A percentile compares a stretch with the other conserved stretches of the same genome.
Conservation (phyloP, 2,888 invertebrate genomes). For the Pasiphila rectangulata region DNA sequence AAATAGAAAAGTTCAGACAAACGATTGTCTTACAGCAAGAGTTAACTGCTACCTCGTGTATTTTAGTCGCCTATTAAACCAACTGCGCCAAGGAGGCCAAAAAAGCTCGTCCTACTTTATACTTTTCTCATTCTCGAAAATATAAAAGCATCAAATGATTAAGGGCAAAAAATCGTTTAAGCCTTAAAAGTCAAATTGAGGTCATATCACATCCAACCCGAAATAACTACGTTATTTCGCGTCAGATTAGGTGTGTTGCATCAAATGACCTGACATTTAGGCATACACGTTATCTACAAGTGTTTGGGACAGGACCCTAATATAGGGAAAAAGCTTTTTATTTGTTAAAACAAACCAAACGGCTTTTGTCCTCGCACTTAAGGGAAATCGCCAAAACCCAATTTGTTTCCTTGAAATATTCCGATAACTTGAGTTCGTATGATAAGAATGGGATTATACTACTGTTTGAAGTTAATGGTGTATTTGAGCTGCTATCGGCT, state of each 20-base stretch:
- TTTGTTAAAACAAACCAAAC: slow-evolving; percentile 31
- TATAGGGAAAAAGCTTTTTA: slow-evolving; percentile 23
- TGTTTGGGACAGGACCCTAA: slow-evolving; percentile 33
- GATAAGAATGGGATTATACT: slow-evolving; percentile 21
- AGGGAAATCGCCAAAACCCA: slow-evolving; percentile 25
- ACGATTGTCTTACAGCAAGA: no score
- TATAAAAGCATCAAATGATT: no score
- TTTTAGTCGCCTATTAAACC: no score
- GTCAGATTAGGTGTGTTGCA: neutral
- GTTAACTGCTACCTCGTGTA: no score
- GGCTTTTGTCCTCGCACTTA: slow-evolving; percentile 24
- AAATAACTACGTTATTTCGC: no score
- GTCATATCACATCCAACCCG: no score
- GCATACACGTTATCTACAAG: slow-evolving; percentile 37
- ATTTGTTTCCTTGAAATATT: slow-evolving; percentile 29
- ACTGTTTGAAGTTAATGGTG: slow-evolving; percentile 17
- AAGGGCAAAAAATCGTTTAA: no score
- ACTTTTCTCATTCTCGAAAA: no score
- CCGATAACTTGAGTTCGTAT: slow-evolving; percentile 10
- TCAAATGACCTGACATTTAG: slow-evolving; percentile 31
- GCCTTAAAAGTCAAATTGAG: no score
- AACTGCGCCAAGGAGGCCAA: no score
- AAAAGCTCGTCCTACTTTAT: no score
- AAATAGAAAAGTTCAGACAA: no score
- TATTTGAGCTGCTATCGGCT: neutral